Evolutionary conservation across 2,113 vertebrate genomes (phyloP), one percentile per base, ranked within the genome.

Genomic region (Xiphorhynchus elegans): DNA sequence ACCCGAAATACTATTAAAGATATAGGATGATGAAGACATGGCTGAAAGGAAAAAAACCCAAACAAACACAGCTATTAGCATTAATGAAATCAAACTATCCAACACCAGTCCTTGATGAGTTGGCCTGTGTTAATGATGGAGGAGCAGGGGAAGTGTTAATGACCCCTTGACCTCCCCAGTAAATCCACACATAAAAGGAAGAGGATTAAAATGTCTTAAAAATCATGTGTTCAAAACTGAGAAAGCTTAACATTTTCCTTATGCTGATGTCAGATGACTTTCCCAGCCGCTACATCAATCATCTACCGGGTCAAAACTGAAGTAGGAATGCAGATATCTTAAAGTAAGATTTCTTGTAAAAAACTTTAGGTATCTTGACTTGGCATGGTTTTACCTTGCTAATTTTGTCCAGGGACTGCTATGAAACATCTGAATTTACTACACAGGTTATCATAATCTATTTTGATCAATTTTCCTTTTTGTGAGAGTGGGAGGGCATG

Each of bases 121-220:
- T 85, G 67, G 19, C 49, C 28, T 1, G 0, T 62, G 26, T 29
- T 76, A 76, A 66, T 33, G 31, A n/a, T 68, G 26, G 24, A 77
- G 46, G n/a, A 73, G 29, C 24, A 83, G 60, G 16, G 13, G 19
- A 90, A 55, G 13, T 35, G 12, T 62, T 92, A 83, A 74, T 35
- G 63, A 85, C 7, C 23, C 15, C 11, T 73, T 53, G 31, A 69
- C 17, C 46, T 76, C 49, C 20, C 15, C 25, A 77, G 33, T 89
- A 95, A 96, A 91, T 88, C 72, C 72, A 64, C 16, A 58, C 14
- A 94, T 84, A 86, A 94, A 97, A 92, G 20, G 24, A 12, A 80
- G 11, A 9, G 29, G 74, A 93, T 94, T 95, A 94, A 95, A 92
- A 88, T 75, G 31, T 91, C 64, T 95, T 84, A 49, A 70, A 92